Percentiles rank a stretch among this genome's conserved stretches.
phyloP scores from a whole-genome alignment of 30 jellyfish, hydroid and myxozoan genomes.

The Morbakka virulenta region DNA sequence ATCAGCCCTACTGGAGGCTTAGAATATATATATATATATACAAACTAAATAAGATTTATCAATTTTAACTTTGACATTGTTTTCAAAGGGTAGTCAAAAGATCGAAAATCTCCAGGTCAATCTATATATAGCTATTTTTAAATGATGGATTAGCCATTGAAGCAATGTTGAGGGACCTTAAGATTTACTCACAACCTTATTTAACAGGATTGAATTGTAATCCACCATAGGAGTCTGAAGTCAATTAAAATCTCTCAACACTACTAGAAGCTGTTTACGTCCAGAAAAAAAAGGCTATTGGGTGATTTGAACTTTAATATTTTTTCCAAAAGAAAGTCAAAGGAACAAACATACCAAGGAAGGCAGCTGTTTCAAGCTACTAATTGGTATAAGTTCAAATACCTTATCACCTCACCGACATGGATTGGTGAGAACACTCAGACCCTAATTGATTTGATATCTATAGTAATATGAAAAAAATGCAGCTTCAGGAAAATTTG shows the following conservation, averaged over 20 bases:
- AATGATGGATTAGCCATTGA: too few relatives aligned
- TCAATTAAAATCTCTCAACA: not conserved
- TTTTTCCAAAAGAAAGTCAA: constrained; percentile 8
- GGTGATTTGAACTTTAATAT: constrained; percentile 38
- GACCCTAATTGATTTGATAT: constrained; percentile 8
- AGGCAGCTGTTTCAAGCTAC: constrained; percentile 17
- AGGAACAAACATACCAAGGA: constrained; percentile 16
- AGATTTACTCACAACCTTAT: constrained; percentile 24
- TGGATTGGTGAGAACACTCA: constrained; percentile 8
- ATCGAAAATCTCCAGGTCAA: too few relatives aligned
- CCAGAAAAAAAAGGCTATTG: not conserved
- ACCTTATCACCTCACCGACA: constrained; percentile 20
- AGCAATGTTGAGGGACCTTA: constrained; percentile 27
- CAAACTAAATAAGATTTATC: too few relatives aligned
- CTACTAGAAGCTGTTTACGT: constrained; percentile 3
- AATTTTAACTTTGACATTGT: too few relatives aligned
- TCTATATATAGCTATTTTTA: too few relatives aligned
- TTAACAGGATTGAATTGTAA: constrained; percentile 14
- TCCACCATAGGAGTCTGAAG: constrained; percentile 17
- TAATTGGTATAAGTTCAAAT: not conserved
- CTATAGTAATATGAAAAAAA: constrained; percentile 1
- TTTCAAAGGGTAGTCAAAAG: too few relatives aligned
- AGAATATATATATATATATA: too few relatives aligned
- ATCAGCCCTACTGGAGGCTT: too few relatives aligned
- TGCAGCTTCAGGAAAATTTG: constrained; percentile 20